A percentile compares a stretch with the other conserved stretches of the same genome.
Evolutionary conservation across 2,888 invertebrate species (phyloP).

Genomic region (Odontomyia ornata): DNA sequence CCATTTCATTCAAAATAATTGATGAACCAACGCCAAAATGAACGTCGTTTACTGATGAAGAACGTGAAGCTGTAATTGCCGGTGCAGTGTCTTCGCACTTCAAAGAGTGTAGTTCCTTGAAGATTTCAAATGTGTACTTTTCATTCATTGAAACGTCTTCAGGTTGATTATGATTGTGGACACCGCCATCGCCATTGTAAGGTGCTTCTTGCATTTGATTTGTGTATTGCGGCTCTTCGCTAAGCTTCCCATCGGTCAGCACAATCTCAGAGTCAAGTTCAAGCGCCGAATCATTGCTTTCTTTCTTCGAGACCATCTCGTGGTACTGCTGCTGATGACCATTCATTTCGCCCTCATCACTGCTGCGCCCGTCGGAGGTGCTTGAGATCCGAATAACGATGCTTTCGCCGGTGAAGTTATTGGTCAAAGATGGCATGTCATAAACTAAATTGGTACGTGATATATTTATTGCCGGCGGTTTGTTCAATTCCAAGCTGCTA

Average conservation of each 20-base stretch:
- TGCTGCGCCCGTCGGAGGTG: background rate
- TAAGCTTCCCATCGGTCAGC: background rate
- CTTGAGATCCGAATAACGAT: conserved; percentile 54
- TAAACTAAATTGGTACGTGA: conserved; percentile 54
- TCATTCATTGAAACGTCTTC: conserved; percentile 52
- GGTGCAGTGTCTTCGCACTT: conserved; percentile 40
- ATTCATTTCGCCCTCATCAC: conserved; percentile 4
- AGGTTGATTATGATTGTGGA: conserved; percentile 12
- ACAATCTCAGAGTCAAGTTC: conserved; percentile 46
- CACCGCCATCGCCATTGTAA: too few species aligned
- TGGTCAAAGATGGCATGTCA: conserved; percentile 44
- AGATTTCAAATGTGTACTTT: conserved; percentile 54
- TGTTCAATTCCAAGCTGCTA: conserved; percentile 44
- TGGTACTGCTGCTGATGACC: background rate
- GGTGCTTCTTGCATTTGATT: too few species aligned
- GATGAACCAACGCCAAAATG: conserved; percentile 51
- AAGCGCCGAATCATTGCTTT: conserved; percentile 49
- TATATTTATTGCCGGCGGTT: conserved; percentile 47
- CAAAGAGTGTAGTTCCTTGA: conserved; percentile 52
- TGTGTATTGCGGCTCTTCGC: conserved; percentile 2
- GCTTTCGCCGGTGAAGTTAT: conserved; percentile 51
- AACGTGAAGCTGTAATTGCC: conserved; percentile 44
- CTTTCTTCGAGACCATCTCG: conserved; percentile 46
- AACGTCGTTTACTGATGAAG: conserved; percentile 53
- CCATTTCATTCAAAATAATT: conserved; percentile 46